phyloP scores from a whole-genome alignment of 2,888 invertebrate genomes.

The Lepidochrysops patricia region DNA sequence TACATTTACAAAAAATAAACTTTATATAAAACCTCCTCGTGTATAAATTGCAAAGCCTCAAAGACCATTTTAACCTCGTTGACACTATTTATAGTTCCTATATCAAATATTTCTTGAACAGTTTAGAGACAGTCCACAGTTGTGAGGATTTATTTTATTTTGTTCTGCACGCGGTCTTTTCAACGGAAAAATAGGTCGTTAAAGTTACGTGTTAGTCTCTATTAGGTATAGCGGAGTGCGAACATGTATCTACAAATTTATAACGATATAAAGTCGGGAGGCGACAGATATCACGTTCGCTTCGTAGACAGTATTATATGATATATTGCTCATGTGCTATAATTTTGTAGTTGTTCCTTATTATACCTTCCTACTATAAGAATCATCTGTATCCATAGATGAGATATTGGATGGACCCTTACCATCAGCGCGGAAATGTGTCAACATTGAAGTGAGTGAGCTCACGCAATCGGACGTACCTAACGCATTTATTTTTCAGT shows the following conservation, averaged over 20 bases:
- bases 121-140: background rate
- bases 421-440: too few relatives aligned
- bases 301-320: background rate
- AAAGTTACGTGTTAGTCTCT: slow-evolving; percentile 1
- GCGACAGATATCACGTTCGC: slow-evolving; percentile 1
- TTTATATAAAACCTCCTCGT: background rate
- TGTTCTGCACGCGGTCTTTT: background rate
- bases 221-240: background rate
- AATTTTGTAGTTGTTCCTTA: too few relatives aligned
- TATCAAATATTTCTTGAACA: slow-evolving; percentile 8
- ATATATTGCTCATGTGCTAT: background rate
- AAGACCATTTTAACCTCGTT: background rate
- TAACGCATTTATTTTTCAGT: too few relatives aligned
- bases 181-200: background rate
- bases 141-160: background rate
- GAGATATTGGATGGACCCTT: too few relatives aligned
- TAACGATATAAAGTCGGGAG: background rate
- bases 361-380: background rate
- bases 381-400: too few relatives aligned
- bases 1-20: background rate
- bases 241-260: slow-evolving; percentile 1
- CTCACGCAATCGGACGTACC: too few relatives aligned
- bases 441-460: too few relatives aligned
- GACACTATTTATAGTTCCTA: slow-evolving; percentile 4
- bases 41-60: background rate